Percentiles rank a stretch among this genome's conserved stretches.
Evolutionary conservation across 2,797 vertebrate genomes (phyloP).

Genomic region (Microctenopoma stevenorrisi): DNA sequence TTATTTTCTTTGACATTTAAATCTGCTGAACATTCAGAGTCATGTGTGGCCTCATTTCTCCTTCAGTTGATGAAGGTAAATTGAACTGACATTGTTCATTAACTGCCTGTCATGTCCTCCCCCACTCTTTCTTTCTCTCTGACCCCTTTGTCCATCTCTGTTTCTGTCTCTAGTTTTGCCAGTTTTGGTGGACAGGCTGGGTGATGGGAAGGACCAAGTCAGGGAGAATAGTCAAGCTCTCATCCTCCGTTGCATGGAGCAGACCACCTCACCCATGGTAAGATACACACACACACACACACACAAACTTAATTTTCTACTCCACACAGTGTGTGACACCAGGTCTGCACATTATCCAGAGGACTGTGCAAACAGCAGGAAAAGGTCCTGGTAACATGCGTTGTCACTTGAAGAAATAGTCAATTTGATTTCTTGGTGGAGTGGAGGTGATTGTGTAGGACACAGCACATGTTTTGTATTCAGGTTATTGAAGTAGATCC

Average conservation of each 20-base stretch:
- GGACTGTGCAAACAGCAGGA: too few relatives aligned
- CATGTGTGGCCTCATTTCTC: constrained; percentile 19
- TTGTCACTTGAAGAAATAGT: too few relatives aligned
- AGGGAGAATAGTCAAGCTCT: constrained; percentile 94
- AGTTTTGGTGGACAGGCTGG: constrained; percentile 93
- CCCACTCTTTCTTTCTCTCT: background rate
- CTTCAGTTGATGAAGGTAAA: background rate
- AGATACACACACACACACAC: constrained; percentile 42
- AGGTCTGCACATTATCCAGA: too few relatives aligned
- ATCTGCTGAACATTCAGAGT: constrained; percentile 1
- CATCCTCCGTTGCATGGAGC: constrained; percentile 91
- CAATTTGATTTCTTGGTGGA: too few relatives aligned
- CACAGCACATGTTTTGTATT: too few relatives aligned
- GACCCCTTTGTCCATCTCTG: background rate
- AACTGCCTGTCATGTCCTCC: constrained; percentile 1
- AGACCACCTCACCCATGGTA: constrained; percentile 91
- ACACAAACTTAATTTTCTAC: background rate
- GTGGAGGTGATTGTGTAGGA: too few relatives aligned
- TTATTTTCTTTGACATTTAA: constrained; percentile 25
- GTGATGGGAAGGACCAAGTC: constrained; percentile 96
- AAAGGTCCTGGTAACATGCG: too few relatives aligned
- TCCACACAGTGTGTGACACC: too few relatives aligned
- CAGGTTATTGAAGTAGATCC: too few relatives aligned
- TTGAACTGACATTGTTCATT: constrained; percentile 15
- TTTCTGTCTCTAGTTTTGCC: constrained; percentile 84